phyloP scores from a whole-genome alignment of 2,113 vertebrate species.

The Leiothrix lutea region DNA sequence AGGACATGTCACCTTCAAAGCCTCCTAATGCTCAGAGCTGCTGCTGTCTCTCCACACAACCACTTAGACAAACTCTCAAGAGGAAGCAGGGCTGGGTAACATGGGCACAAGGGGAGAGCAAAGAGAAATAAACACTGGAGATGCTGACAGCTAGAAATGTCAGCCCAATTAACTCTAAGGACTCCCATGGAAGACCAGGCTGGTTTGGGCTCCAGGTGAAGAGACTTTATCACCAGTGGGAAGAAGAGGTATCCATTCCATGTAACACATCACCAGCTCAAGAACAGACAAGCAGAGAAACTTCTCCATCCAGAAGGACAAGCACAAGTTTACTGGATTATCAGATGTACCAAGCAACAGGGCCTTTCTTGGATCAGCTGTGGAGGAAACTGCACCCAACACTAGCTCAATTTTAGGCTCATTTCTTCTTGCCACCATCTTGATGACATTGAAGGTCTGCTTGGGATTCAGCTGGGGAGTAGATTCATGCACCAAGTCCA shows the following conservation, averaged over 20 bases:
- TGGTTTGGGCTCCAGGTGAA: background rate
- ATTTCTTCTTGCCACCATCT: background rate
- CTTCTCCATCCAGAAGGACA: background rate
- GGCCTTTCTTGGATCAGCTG: background rate
- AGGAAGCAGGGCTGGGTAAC: background rate
- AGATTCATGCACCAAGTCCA: background rate
- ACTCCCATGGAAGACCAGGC: background rate
- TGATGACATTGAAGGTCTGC: background rate
- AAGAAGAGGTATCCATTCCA: background rate
- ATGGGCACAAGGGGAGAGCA: background rate
- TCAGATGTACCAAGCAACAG: background rate
- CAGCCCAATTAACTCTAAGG: background rate
- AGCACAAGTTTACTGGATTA: background rate
- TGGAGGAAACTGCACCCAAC: background rate
- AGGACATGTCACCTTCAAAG: background rate
- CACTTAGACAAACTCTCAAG: background rate
- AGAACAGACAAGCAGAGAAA: background rate
- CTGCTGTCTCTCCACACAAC: background rate
- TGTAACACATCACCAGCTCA: background rate
- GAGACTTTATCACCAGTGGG: background rate
- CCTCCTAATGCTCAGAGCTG: background rate
- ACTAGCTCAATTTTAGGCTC: background rate
- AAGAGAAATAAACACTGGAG: background rate
- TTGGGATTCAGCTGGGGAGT: background rate
- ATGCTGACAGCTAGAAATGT: background rate